Percentiles rank a stretch among this genome's conserved stretches.
phyloP scores from a whole-genome alignment of 2,888 invertebrate species.

The Stramonita haemastoma region DNA sequence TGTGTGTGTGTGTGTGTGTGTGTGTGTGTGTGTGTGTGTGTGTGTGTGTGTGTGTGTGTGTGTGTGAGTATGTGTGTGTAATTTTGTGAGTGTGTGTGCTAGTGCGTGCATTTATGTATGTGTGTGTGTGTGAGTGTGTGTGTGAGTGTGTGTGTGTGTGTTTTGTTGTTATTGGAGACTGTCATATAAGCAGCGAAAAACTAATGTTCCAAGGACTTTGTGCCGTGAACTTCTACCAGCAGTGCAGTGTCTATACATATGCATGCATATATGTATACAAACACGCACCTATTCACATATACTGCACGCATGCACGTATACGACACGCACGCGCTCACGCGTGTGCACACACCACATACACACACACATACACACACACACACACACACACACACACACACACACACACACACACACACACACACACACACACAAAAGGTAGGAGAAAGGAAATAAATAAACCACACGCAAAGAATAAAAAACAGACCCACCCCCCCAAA shows the following conservation, averaged over 20 bases:
- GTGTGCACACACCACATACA: background rate
- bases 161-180: background rate
- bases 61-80: background rate
- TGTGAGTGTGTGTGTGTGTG: background rate
- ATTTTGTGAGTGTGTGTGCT: background rate
- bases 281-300: background rate
- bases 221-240: background rate
- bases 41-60: slow-evolving; percentile 16
- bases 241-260: background rate
- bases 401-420: background rate
- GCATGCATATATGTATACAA: background rate
- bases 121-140: background rate
- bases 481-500: too few relatives aligned
- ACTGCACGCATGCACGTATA: background rate
- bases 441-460: too few relatives aligned
- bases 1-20: background rate
- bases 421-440: background rate
- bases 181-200: background rate
- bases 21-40: slow-evolving; percentile 18
- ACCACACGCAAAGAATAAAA: too few relatives aligned
- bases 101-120: background rate
- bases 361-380: background rate
- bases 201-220: background rate
- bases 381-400: background rate
- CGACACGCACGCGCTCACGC: background rate